These are phyloP conservation scores for Perccottus glenii DNA, from an alignment of 2,113 vertebrate species.

Conservation along the genomic window DNA sequence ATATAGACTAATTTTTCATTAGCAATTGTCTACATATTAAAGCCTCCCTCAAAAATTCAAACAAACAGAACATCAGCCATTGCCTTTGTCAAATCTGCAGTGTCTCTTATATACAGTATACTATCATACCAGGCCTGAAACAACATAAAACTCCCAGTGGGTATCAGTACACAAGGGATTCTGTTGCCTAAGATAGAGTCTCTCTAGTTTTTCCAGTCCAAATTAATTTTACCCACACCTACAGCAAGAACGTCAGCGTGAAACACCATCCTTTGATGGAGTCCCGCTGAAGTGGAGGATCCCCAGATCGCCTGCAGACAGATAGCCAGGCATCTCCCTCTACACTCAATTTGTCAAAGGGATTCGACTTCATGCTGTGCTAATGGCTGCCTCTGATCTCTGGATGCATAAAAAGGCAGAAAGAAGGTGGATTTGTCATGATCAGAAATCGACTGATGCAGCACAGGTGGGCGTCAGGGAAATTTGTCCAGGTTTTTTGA, in stretches of 20 bases:
- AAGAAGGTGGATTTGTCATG: background rate
- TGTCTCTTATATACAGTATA: background rate
- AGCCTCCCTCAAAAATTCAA: too few relatives aligned
- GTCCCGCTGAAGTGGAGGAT: slow-evolving; percentile 8
- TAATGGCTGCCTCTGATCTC: background rate
- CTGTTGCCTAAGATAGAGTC: background rate
- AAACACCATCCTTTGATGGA: slow-evolving; percentile 35
- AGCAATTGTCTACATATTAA: too few relatives aligned
- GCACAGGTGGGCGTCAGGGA: too few relatives aligned
- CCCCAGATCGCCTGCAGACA: slow-evolving; percentile 24
- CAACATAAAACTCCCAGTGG: background rate
- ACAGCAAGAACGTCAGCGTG: background rate
- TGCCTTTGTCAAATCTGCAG: too few relatives aligned
- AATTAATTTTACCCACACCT: background rate
- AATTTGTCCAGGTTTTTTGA: too few relatives aligned
- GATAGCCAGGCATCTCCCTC: slow-evolving; percentile 4
- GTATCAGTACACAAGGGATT: background rate
- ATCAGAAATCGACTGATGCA: background rate
- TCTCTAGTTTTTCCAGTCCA: slow-evolving; percentile 19
- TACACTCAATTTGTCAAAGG: slow-evolving; percentile 19
- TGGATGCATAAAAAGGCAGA: background rate
- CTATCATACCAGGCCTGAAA: background rate
- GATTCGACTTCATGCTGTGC: background rate
- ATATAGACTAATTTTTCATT: too few relatives aligned
- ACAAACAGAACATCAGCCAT: too few relatives aligned